phyloP scores from a whole-genome alignment of 2,797 vertebrate species.

The Microchirus variegatus region DNA sequence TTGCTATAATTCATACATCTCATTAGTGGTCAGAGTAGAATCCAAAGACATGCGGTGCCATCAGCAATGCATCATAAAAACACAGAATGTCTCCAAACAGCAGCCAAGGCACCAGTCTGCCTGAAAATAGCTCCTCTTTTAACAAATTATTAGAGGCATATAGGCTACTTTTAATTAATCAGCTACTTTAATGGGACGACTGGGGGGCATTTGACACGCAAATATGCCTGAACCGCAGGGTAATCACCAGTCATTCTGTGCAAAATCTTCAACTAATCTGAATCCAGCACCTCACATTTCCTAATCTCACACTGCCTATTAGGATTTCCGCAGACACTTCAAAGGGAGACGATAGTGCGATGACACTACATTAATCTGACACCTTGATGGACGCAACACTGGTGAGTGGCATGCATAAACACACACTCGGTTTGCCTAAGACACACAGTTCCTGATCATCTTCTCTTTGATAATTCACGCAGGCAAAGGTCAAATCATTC shows the following conservation, averaged over 20 bases:
- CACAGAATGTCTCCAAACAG: slow-evolving; percentile 26
- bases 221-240: slow-evolving; percentile 33
- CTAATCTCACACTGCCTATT: slow-evolving; percentile 59
- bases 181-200: slow-evolving; percentile 15
- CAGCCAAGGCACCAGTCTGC: slow-evolving; percentile 10
- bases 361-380: slow-evolving; percentile 68
- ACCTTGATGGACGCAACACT: slow-evolving; percentile 68
- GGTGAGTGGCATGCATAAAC: slow-evolving; percentile 51
- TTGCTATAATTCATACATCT: slow-evolving; percentile 55
- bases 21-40: slow-evolving; percentile 62
- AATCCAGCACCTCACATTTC: slow-evolving; percentile 30
- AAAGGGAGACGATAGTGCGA: slow-evolving; percentile 49
- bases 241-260: slow-evolving; percentile 32
- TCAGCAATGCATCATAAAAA: slow-evolving; percentile 38
- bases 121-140: slow-evolving; percentile 33
- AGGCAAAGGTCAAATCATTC: slow-evolving; percentile 61
- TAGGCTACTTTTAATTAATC: slow-evolving; percentile 30
- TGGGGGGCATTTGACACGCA: slow-evolving; percentile 35
- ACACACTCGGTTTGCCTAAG: slow-evolving; percentile 36
- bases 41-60: slow-evolving; percentile 30
- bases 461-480: slow-evolving; percentile 50
- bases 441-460: slow-evolving; percentile 52
- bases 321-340: slow-evolving; percentile 46
- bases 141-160: slow-evolving; percentile 25
- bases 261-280: slow-evolving; percentile 36